A percentile compares a stretch with the other conserved stretches of the same genome.
Conservation (phyloP, 1,140 invertebrate species). For the Drosophila arizonae region DNA sequence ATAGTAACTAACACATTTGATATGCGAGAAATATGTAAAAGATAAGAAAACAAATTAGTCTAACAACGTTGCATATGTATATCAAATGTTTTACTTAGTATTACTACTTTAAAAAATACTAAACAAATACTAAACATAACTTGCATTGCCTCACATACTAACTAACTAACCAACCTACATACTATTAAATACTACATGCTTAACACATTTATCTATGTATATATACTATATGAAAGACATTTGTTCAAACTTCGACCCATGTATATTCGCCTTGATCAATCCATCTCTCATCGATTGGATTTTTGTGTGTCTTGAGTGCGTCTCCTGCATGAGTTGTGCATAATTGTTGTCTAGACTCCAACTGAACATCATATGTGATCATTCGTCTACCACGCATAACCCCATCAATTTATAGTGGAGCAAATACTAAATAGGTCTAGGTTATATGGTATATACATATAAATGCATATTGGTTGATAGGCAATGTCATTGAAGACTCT, state of each 20-base stretch:
- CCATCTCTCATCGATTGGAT: conserved; percentile 11
- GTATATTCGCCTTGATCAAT: conserved; percentile 17
- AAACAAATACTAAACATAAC: conserved; percentile 38
- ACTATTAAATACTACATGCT: conserved; percentile 13
- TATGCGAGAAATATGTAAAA: conserved; percentile 12
- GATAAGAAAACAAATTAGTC: conserved; percentile 13
- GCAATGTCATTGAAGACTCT: too few relatives aligned
- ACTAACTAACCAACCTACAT: conserved; percentile 23
- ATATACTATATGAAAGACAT: conserved; percentile 6
- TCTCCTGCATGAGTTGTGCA: conserved; percentile 27
- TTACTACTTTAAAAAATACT: conserved; percentile 33
- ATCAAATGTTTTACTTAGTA: conserved; percentile 70
- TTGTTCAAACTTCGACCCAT: conserved; percentile 16
- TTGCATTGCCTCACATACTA: conserved; percentile 60
- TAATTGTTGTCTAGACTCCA: conserved; percentile 2
- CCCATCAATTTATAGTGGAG: not conserved
- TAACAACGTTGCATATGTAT: conserved; percentile 1
- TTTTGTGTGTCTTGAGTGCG: conserved; percentile 17
- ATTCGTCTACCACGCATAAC: not conserved
- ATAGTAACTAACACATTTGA: conserved; percentile 67
- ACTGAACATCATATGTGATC: not conserved
- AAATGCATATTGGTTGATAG: too few relatives aligned
- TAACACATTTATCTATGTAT: conserved; percentile 16
- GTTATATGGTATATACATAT: too few relatives aligned
- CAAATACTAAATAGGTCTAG: too few relatives aligned